These are phyloP conservation scores for Ptilonorhynchus violaceus DNA, from an alignment of 2,113 vertebrate species.

Conservation along the genomic window DNA sequence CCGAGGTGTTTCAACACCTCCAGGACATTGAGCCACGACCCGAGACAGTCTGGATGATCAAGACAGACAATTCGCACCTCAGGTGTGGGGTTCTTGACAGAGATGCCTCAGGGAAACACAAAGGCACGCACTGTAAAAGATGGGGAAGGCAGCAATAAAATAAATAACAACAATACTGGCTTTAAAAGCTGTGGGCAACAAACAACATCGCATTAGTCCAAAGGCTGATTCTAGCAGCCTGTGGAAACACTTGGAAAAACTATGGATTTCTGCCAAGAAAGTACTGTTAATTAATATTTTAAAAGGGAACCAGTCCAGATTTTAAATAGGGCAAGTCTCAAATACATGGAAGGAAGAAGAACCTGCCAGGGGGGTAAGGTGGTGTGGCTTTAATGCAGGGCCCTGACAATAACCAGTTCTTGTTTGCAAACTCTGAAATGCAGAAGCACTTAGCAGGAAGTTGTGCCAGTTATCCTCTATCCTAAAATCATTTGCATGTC, in stretches of 20 bases:
- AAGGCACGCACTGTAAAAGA: background rate
- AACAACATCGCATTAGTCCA: background rate
- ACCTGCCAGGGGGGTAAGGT: background rate
- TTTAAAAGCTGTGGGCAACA: background rate
- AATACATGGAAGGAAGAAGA: background rate
- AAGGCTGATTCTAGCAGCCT: background rate
- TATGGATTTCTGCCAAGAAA: background rate
- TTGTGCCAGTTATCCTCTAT: background rate
- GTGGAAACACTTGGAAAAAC: background rate
- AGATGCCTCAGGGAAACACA: background rate
- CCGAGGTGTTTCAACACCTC: background rate
- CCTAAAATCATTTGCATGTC: background rate
- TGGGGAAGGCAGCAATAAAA: background rate
- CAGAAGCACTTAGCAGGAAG: background rate
- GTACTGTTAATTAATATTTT: background rate
- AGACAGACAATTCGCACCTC: background rate
- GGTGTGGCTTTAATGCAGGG: accelerated
- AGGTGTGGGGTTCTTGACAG: background rate
- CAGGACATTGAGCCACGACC: accelerated
- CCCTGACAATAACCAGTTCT: too few species aligned
- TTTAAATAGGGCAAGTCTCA: background rate
- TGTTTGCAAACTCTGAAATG: background rate
- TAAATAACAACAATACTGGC: background rate
- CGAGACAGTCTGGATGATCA: background rate
- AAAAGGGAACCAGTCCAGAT: background rate